These are phyloP conservation scores for Ictidomys tridecemlineatus DNA, from an alignment of 2,113 vertebrate genomes.

Conservation along the genomic window DNA sequence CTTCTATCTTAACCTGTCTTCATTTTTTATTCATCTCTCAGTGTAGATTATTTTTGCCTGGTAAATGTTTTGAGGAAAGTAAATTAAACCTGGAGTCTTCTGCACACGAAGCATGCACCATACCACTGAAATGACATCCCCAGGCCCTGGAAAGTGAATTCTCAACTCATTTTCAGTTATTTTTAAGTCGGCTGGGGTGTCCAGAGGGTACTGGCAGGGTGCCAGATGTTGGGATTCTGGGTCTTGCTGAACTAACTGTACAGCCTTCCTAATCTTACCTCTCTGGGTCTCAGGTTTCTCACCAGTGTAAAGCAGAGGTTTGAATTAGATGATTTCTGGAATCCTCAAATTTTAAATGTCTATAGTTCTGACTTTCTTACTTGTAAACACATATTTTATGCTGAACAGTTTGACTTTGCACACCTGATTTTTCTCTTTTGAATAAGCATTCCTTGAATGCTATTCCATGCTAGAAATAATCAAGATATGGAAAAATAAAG, in stretches of 20 bases:
- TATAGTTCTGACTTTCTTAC: neutral
- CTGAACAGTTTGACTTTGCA: neutral
- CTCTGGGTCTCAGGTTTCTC: neutral
- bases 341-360: neutral
- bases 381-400: neutral
- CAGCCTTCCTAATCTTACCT: neutral
- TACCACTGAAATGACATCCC: neutral
- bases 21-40: neutral
- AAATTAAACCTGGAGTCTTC: neutral
- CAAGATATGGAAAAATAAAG: neutral
- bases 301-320: neutral
- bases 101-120: no score
- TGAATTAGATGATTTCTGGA: neutral
- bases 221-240: neutral
- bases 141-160: neutral
- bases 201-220: neutral
- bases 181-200: neutral
- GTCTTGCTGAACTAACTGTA: neutral
- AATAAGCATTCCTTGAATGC: neutral
- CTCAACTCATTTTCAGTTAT: neutral
- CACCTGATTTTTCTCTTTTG: neutral
- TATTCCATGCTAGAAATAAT: neutral
- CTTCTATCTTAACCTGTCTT: neutral
- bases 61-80: constrained; percentile 1
- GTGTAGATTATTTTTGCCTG: neutral